phyloP scores from a whole-genome alignment of 1,140 invertebrate genomes.

The Drosophila orena region DNA sequence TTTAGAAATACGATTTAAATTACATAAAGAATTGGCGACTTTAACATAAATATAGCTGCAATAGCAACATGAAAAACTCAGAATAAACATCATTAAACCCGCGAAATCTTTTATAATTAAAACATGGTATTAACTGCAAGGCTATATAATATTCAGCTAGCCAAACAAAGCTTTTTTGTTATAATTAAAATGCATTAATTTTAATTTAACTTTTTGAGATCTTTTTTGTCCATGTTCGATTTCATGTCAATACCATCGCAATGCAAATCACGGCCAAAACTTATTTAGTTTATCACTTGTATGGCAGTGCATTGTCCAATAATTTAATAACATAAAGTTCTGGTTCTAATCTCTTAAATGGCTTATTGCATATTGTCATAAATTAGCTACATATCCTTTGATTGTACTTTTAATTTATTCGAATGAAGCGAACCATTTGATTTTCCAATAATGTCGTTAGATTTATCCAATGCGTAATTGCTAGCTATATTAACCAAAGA shows the following conservation, averaged over 20 bases:
- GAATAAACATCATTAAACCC: too few species aligned
- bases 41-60: too few species aligned
- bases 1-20: too few species aligned
- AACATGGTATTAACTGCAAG: too few species aligned
- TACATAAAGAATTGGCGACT: too few species aligned
- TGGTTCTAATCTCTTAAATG: constrained; percentile 36
- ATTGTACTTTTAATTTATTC: constrained; percentile 34
- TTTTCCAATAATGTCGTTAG: constrained; percentile 15
- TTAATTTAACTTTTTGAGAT: constrained; percentile 25
- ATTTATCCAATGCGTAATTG: constrained; percentile 25
- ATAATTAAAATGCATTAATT: constrained; percentile 25
- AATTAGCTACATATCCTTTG: constrained; percentile 59
- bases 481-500: constrained; percentile 22
- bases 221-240: constrained; percentile 9
- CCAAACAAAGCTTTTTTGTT: not conserved
- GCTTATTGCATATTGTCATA: constrained; percentile 27
- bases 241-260: constrained; percentile 18
- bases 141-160: too few species aligned
- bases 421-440: constrained; percentile 19
- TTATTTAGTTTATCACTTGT: constrained; percentile 54
- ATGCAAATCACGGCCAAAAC: constrained; percentile 24
- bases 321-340: constrained; percentile 45
- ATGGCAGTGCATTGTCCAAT: constrained; percentile 59
- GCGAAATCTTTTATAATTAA: too few species aligned
- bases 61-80: too few species aligned